Conservation (phyloP, 2,797 vertebrate genomes). For the Lagorchestes hirsutus region DNA sequence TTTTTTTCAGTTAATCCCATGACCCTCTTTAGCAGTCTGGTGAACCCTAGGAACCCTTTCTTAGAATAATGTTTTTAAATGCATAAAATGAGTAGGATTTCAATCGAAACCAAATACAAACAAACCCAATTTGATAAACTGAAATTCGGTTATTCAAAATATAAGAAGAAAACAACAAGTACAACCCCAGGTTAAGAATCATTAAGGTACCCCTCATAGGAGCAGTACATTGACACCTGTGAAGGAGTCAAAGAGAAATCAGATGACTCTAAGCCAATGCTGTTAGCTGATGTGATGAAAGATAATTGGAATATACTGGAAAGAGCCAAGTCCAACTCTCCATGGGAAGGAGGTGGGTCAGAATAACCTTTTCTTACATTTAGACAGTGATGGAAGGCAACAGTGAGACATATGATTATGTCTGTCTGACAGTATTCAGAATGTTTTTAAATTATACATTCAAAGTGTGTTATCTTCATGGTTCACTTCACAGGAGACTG, state of each 20-base stretch:
- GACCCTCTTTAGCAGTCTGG: neutral
- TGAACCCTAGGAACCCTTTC: neutral
- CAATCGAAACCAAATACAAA: neutral
- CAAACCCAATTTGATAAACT: neutral
- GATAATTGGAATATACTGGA: neutral
- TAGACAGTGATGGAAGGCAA: neutral
- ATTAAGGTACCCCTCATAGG: neutral
- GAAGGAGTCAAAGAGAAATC: neutral
- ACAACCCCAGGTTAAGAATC: neutral
- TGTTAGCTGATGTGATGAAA: conserved; percentile 8
- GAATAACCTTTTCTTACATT: neutral
- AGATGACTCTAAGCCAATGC: neutral
- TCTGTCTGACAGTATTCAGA: neutral
- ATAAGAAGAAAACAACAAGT: neutral
- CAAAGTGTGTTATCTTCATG: neutral
- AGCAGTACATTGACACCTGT: neutral
- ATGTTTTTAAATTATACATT: neutral
- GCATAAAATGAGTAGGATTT: neutral
- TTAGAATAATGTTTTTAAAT: neutral
- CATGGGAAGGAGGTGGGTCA: neutral
- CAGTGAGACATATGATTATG: neutral
- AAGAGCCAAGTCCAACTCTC: neutral
- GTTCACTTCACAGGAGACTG: conserved; percentile 6
- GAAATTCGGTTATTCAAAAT: neutral
- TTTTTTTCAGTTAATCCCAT: neutral